These are phyloP conservation scores for Eueremaeus valkanovi DNA, from an alignment of 2,888 invertebrate species.

Conservation along the genomic window DNA sequence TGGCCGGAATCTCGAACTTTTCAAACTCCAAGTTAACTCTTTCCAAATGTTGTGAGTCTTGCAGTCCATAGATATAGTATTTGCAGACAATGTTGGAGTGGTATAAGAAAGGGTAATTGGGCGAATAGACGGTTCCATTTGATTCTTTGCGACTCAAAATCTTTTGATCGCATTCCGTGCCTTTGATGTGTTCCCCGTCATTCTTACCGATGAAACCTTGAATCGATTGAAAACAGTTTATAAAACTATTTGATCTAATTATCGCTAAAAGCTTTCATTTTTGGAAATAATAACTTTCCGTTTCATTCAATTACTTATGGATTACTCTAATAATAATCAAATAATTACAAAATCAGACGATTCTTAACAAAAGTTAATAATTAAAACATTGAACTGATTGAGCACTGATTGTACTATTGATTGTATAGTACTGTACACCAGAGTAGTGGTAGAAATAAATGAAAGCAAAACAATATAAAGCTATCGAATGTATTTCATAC, in stretches of 20 bases:
- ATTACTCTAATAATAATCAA: no score
- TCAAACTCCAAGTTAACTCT: slow-evolving; percentile 83
- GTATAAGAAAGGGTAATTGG: slow-evolving; percentile 92
- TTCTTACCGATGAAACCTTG: slow-evolving; percentile 86
- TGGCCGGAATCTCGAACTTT: slow-evolving; percentile 75
- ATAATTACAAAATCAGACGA: no score
- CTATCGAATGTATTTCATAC: slow-evolving; percentile 58
- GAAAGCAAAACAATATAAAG: no score
- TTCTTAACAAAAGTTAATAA: no score
- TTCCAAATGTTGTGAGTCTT: slow-evolving; percentile 93
- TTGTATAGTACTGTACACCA: no score
- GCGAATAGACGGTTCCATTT: slow-evolving; percentile 86
- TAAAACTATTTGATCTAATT: no score
- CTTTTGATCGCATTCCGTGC: slow-evolving; percentile 93
- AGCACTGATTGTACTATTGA: no score
- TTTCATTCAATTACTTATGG: no score
- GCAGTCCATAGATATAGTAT: slow-evolving; percentile 97
- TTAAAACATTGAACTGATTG: no score
- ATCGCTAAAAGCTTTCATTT: no score
- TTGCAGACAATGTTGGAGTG: slow-evolving; percentile 93
- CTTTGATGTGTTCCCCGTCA: slow-evolving; percentile 89
- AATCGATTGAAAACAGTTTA: slow-evolving; percentile 46
- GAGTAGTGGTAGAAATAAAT: no score
- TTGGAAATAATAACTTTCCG: no score
- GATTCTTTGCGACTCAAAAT: slow-evolving; percentile 90